Evolutionary conservation across 2,888 invertebrate genomes (phyloP), one percentile per base, ranked within the genome.

Genomic region (Nebria salina): DNA sequence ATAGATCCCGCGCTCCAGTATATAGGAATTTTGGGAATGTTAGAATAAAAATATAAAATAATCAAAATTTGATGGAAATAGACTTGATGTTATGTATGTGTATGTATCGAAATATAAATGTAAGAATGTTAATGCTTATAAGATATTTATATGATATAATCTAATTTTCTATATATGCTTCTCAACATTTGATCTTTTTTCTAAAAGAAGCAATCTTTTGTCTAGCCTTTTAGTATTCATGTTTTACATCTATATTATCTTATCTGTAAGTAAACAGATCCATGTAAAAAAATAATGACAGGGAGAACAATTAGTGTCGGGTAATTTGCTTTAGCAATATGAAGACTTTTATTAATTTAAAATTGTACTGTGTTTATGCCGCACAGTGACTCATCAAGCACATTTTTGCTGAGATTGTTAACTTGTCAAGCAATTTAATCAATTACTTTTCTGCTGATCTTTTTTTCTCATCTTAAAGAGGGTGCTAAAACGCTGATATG

Each of bases 351-450:
- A 54, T 54, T 54, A 54, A 54, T 54, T 54, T 54, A 54, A 54
- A 54, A 2, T 54, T 54, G 54, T 13, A 54, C 54, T 54, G 54
- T 54, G 54, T 54, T 11, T 54, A 54, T 54, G 54, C 54, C 54
- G 54, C 6, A 8, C 54, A 54, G 13, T 54, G 11, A 54, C 54
- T 54, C 54, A 54, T 54, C 54, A 54, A 54, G 54, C 54, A 11
- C 54, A 54, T 54, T 54, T 54, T 54, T 54, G 54, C 54, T 54
- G 54, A 54, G 54, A 54, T 54, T 54, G 54, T 54, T 54, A 54
- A 54, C 54, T 11, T 54, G 54, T 54, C 54, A 54, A 54, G 54
- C 54, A 54, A 54, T 54, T 54, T 54, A 54, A 54, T 54, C 54
- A 54, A 54, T 54, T 54, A 54, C 54, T 54, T 54, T 54, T 54